These are phyloP conservation scores for Macrochelys suwanniensis DNA, from an alignment of 2,797 vertebrate species.

Conservation along the genomic window DNA sequence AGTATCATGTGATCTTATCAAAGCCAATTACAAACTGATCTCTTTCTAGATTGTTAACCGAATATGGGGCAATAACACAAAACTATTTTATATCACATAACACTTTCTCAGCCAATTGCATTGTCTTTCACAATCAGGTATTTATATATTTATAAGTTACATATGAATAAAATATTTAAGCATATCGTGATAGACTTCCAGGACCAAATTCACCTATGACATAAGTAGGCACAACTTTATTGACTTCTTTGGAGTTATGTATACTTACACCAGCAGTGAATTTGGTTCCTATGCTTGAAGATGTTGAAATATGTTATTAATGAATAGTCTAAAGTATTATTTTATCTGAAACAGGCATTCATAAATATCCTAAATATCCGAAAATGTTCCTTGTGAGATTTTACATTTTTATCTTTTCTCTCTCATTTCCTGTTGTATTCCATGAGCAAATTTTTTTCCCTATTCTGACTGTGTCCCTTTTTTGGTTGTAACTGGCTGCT, in stretches of 20 bases:
- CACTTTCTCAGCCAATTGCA: background rate
- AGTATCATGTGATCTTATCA: background rate
- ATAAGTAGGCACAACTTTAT: background rate
- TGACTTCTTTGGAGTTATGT: background rate
- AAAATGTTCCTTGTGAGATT: background rate
- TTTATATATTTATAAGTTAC: background rate
- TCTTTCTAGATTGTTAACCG: background rate
- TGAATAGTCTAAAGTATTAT: slow-evolving; percentile 40
- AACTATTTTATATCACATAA: background rate
- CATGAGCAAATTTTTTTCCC: slow-evolving; percentile 37
- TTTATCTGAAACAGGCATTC: slow-evolving; percentile 18
- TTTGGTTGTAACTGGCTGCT: slow-evolving; percentile 1
- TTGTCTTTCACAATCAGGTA: background rate
- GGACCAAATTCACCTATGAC: background rate
- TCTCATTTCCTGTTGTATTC: slow-evolving; percentile 37
- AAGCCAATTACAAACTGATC: background rate
- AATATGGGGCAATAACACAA: background rate
- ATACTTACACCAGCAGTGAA: accelerated
- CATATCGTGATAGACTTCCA: background rate
- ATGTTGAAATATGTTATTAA: background rate
- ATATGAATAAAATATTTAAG: background rate
- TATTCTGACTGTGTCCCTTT: background rate
- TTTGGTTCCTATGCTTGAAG: background rate
- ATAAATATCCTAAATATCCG: slow-evolving; percentile 34
- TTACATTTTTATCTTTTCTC: slow-evolving; percentile 43